phyloP scores from a whole-genome alignment of 2,888 invertebrate genomes.

The Deilephila elpenor region DNA sequence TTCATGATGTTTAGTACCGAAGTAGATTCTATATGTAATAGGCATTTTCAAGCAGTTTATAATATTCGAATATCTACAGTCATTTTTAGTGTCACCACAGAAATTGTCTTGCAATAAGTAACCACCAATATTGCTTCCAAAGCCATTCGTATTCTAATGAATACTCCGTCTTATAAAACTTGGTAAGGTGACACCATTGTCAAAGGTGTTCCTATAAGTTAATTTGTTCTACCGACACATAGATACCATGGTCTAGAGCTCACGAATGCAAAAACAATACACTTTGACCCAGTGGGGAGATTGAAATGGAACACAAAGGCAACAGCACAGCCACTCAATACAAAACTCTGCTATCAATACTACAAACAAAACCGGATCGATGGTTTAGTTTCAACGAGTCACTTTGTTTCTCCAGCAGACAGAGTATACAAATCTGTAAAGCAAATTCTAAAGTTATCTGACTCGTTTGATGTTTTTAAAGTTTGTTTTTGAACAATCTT shows the following conservation, averaged over 20 bases:
- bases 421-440: background rate
- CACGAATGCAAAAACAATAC: background rate
- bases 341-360: conserved; percentile 4
- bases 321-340: background rate
- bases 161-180: too few relatives aligned
- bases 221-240: background rate
- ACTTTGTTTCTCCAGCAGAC: background rate
- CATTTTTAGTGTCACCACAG: too few relatives aligned
- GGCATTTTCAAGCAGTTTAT: too few relatives aligned
- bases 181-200: too few relatives aligned
- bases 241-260: background rate
- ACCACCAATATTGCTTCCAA: too few relatives aligned
- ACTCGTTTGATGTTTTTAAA: background rate
- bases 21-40: too few relatives aligned
- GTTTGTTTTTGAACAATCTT: background rate
- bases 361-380: conserved; percentile 11
- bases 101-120: too few relatives aligned
- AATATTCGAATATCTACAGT: too few relatives aligned
- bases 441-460: conserved; percentile 1
- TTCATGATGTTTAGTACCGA: too few relatives aligned
- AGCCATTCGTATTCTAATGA: too few relatives aligned
- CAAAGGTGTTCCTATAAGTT: background rate
- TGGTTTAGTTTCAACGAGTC: background rate
- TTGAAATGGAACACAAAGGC: conserved; percentile 19
- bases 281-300: background rate